Conservation (phyloP, 2,797 vertebrate genomes). For the Crypturellus tataupa region DNA sequence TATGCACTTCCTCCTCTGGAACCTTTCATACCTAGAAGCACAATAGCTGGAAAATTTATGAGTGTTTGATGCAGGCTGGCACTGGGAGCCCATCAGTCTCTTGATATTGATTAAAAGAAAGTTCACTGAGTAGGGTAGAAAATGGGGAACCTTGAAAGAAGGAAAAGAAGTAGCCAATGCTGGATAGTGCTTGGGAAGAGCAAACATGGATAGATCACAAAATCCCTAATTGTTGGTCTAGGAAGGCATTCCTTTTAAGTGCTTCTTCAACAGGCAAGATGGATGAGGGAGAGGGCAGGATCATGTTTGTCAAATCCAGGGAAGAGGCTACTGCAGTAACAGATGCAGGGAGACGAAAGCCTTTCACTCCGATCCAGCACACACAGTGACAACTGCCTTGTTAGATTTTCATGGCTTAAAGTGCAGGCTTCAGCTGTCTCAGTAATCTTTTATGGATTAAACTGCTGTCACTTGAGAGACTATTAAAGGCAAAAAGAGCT, state of each 20-base stretch:
- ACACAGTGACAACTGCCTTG: neutral
- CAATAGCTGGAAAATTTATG: neutral
- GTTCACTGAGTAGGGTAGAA: neutral
- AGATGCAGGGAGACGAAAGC: neutral
- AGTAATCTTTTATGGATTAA: conserved; percentile 27
- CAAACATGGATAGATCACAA: neutral
- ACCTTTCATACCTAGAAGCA: accelerated
- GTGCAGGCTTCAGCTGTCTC: neutral
- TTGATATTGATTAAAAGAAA: neutral
- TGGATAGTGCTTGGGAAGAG: neutral
- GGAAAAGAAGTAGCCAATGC: neutral
- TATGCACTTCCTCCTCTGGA: neutral
- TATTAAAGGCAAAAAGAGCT: neutral
- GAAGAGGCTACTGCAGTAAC: neutral
- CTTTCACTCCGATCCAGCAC: neutral
- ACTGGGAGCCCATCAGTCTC: neutral
- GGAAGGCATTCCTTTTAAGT: neutral
- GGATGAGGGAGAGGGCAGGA: accelerated
- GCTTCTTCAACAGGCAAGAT: neutral
- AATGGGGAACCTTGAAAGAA: neutral
- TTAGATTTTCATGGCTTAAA: conserved; percentile 17
- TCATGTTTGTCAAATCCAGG: neutral
- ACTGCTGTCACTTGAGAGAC: neutral
- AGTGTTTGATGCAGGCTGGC: neutral
- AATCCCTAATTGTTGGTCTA: neutral